These are phyloP conservation scores for Stenotaenia linearis DNA, from an alignment of 2,888 invertebrate species.

Conservation along the genomic window DNA sequence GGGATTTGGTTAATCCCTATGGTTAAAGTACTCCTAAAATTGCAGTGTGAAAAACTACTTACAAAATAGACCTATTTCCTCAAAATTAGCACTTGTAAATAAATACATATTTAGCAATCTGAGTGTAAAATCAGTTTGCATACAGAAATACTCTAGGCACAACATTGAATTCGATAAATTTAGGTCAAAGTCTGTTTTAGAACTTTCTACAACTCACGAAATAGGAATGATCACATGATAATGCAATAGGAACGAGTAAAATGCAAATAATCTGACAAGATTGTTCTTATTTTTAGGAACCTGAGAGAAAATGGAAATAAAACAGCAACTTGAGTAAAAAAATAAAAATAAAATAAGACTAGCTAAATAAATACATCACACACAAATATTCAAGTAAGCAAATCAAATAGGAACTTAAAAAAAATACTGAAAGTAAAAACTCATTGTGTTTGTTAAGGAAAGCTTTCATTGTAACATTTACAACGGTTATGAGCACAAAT, in stretches of 20 bases:
- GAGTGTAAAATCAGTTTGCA: not conserved
- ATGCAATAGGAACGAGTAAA: not conserved
- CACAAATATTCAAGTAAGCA: slow-evolving; percentile 5
- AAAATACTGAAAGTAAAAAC: not conserved
- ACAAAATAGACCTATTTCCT: not conserved
- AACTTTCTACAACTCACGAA: not conserved
- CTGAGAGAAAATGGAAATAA: not conserved
- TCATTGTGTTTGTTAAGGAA: not conserved
- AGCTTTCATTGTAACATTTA: not conserved
- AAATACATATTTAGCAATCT: not conserved
- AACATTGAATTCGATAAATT: not conserved
- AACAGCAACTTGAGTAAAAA: not conserved
- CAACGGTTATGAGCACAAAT: not conserved
- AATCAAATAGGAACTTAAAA: slow-evolving; percentile 11
- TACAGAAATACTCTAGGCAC: not conserved
- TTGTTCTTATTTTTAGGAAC: not conserved
- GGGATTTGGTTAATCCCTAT: too few species aligned
- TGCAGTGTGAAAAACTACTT: not conserved
- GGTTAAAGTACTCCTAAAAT: not conserved
- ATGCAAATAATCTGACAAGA: not conserved
- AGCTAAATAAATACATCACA: slow-evolving; percentile 1
- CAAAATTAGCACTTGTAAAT: not conserved
- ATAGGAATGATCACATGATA: slow-evolving; percentile 12
- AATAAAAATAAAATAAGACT: not conserved
- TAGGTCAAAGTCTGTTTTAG: not conserved